Base-by-base conservation (phyloP, 2,113 vertebrate genomes). In the Chamaetylas fuelleborni region DNA sequence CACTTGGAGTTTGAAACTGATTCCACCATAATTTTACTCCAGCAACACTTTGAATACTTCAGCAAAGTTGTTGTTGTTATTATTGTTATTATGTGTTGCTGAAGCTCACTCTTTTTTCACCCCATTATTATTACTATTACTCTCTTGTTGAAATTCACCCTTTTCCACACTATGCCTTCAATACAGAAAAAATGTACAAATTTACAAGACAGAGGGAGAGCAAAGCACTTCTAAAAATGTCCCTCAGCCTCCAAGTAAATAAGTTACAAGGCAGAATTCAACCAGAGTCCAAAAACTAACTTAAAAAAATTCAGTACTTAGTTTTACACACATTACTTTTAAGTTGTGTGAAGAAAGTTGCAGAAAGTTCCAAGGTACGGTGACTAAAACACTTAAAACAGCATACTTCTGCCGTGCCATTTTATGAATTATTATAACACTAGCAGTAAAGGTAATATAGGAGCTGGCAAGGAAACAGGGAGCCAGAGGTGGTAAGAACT, bases 301-400 rank as follows among this genome's bases (percentile, higher is more conserved):
- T 71, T 67, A 43, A 2, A 80, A 69, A 90, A 91, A 83, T 61
- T 38, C n/a, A 71, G 38, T n/a, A 58, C 77, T 54, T 36, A 14
- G 40, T 51, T 81, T 42, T 47, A 76, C 81, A 61, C 53, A 61
- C 31, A 48, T 22, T n/a, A 70, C 50, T 91, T 92, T 47, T 38
- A 85, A 65, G 40, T 14, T 4, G 3, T 3, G 51, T 84, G 71
- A 96, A 95, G 81, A 60, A 93, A 70, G 42, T 62, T 91, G 92
- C 17, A 38, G 86, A 95, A 94, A 91, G 79, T 95, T 97, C 89
- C 89, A 84, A 95, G 18, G 28, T 87, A 90, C 28, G 40, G 33
- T 4, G 31, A 95, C 36, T 72, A 71, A 56, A 97, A 91, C 94
- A 97, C 77, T 95, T 96, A 73, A 96, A 96, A 88, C 2, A 82